Evolutionary conservation across 2,113 vertebrate species (phyloP), one percentile per base, ranked within the genome.

Genomic region (Tachycineta bicolor): DNA sequence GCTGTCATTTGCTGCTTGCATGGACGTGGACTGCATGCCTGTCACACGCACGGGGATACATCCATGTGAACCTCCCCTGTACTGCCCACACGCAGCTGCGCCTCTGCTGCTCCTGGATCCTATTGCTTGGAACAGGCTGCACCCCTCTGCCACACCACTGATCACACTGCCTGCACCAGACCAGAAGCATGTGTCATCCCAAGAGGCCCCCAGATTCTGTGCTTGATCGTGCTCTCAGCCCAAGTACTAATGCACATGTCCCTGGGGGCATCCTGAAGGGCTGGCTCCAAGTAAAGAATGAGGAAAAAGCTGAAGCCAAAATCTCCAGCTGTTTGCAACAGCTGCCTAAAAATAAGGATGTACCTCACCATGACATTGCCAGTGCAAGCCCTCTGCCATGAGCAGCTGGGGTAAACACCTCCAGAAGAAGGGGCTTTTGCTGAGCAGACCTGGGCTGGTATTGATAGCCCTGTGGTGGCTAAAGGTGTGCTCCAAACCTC

Each of bases 281-380:
- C 33, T 82, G 43, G 26, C 9, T 71, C 37, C 70, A 55, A 71
- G 60, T 9, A 75, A 41, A 82, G 37, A 68, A 85, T 11, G 26
- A 67, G 21, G 34, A 47, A 82, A 84, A 62, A 65, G 47, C 20
- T 31, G 19, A 85, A 26, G 34, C 33, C 37, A 33, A 82, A 49
- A 29, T 41, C 49, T 85, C 74, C 84, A 87, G 62, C 43, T 95
- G 83, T 87, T 95, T 87, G 56, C 33, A 80, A 78, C 43, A 62
- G 25, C 60, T 89, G 46, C 46, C 31, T 71, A 25, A 52, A 34
- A 87, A 52, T 47, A 41, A 82, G 26, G 16, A 22, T 44, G 33
- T 13, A 29, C 12, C 0, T 0, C 64, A 89, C 7, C 10, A 12
- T n/a, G 46, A 62, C 43, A 34, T 12, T 41, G n/a, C 31, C 37